phyloP scores from a whole-genome alignment of 1,140 invertebrate genomes.

The Telenomus remus region DNA sequence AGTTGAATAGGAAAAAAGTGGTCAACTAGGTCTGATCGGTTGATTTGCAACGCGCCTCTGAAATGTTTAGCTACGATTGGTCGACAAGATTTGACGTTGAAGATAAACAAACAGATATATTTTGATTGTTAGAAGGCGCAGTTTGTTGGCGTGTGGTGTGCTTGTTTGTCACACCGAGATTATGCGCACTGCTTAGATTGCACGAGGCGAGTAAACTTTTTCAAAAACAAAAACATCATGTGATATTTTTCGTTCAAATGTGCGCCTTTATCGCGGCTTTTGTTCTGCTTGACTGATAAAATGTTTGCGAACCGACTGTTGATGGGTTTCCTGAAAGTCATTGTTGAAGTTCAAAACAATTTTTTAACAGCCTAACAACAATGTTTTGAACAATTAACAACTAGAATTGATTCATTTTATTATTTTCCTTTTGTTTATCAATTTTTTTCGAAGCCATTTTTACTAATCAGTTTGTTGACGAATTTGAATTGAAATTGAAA shows the following conservation, averaged over 20 bases:
- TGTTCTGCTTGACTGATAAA: slow-evolving; percentile 12
- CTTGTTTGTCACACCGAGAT: slow-evolving; percentile 8
- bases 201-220: slow-evolving; percentile 18
- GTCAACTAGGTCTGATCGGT: no score
- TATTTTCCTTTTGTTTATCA: no score
- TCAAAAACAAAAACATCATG: slow-evolving; percentile 36
- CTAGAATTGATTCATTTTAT: no score
- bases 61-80: slow-evolving; percentile 1
- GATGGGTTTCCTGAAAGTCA: no score
- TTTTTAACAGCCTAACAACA: no score
- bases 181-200: slow-evolving; percentile 4
- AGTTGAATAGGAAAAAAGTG: no score
- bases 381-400: no score
- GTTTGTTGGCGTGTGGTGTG: background rate
- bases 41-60: no score
- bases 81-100: background rate
- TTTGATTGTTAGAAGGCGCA: slow-evolving; percentile 15
- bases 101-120: slow-evolving; percentile 5
- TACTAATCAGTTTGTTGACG: no score
- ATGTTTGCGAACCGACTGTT: background rate
- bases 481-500: no score
- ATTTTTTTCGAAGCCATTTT: no score
- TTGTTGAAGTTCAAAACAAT: no score
- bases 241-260: slow-evolving; percentile 23
- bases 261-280: slow-evolving; percentile 19